These are phyloP conservation scores for Xanthia togata DNA, from an alignment of 2,888 invertebrate genomes.

Conservation along the genomic window DNA sequence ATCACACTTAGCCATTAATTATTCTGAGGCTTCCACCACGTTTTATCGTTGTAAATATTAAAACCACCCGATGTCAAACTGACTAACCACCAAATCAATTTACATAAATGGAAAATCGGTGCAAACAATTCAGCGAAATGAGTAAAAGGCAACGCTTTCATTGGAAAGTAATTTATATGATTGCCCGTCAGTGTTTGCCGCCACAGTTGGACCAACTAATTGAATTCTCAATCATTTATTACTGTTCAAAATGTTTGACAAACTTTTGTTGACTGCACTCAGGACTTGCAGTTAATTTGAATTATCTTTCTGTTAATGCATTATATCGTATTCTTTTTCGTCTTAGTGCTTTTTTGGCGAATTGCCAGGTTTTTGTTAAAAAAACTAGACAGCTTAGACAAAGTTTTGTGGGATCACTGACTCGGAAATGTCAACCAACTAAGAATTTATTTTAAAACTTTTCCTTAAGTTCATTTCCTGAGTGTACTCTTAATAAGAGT, in stretches of 20 bases:
- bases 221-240: slow-evolving; percentile 65
- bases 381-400: slow-evolving; percentile 25
- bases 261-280: slow-evolving; percentile 44
- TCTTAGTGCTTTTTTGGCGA: slow-evolving; percentile 28
- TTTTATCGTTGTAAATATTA: slow-evolving; percentile 11
- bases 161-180: slow-evolving; percentile 42
- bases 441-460: slow-evolving; percentile 32
- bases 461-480: not conserved
- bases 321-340: slow-evolving; percentile 11
- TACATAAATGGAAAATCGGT: slow-evolving; percentile 47
- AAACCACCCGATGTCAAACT: slow-evolving; percentile 32
- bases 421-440: slow-evolving; percentile 4
- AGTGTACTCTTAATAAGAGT: slow-evolving; percentile 30
- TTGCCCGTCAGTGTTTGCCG: slow-evolving; percentile 36
- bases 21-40: not conserved
- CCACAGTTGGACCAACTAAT: slow-evolving; percentile 47
- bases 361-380: slow-evolving; percentile 18
- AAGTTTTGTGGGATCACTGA: slow-evolving; percentile 19
- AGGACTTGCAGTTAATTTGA: slow-evolving; percentile 23
- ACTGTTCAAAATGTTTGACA: no score
- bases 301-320: slow-evolving; percentile 17
- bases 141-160: slow-evolving; percentile 43
- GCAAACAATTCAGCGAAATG: slow-evolving; percentile 51
- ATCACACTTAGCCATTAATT: no score
- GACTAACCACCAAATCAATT: slow-evolving; percentile 50